These are phyloP conservation scores for Phymatocera aterrima DNA, from an alignment of 2,888 invertebrate genomes.

Conservation along the genomic window DNA sequence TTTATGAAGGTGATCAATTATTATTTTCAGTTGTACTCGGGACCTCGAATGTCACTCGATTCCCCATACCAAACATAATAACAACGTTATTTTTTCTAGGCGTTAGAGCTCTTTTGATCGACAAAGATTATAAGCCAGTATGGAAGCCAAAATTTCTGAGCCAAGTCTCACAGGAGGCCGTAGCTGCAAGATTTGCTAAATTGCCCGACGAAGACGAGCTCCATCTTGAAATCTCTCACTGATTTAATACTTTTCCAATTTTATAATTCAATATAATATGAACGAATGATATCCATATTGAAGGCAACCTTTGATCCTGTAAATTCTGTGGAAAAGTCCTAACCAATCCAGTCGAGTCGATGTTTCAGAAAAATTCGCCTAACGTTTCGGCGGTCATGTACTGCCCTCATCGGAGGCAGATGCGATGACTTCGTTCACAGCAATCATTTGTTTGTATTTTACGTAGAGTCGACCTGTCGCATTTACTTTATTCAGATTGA, in stretches of 20 bases:
- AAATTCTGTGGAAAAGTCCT: no score
- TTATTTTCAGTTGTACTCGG: slow-evolving; percentile 11
- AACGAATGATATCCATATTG: no score
- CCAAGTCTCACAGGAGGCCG: slow-evolving; percentile 86
- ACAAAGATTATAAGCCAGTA: slow-evolving; percentile 94
- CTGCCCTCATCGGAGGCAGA: no score
- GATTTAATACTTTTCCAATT: neutral
- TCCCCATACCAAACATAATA: neutral
- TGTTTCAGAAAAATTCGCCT: no score
- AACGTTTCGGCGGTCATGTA: no score
- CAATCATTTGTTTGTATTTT: no score
- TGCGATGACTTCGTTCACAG: no score
- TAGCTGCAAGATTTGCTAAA: slow-evolving; percentile 86
- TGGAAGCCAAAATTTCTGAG: slow-evolving; percentile 91
- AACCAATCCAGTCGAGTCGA: no score
- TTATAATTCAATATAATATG: no score
- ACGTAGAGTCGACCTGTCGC: no score
- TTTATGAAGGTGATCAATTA: slow-evolving; percentile 84
- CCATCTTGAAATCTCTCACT: slow-evolving; percentile 51
- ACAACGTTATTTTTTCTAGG: slow-evolving; percentile 79
- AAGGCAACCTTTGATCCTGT: no score
- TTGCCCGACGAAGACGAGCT: slow-evolving; percentile 84
- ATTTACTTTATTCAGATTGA: no score
- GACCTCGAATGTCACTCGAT: neutral
- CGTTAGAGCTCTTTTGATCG: slow-evolving; percentile 90